Evolutionary conservation across 2,797 vertebrate genomes (phyloP).

Genomic region (Balearica regulorum): DNA sequence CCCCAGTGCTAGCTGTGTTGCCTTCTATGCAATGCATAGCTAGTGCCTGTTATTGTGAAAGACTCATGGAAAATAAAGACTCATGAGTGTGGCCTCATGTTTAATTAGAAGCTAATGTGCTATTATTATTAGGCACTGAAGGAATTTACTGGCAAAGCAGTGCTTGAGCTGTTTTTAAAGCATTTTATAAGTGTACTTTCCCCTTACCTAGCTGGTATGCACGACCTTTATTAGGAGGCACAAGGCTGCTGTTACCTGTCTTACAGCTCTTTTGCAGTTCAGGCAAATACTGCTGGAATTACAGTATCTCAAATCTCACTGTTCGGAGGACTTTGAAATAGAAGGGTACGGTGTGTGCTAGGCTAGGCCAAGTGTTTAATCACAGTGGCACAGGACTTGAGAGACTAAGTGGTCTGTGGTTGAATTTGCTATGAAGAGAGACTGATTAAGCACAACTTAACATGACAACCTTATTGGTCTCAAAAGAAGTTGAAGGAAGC

Average conservation of each 20-base stretch:
- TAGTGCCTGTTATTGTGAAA: slow-evolving; percentile 43
- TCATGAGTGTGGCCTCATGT: slow-evolving; percentile 35
- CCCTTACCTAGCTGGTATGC: background rate
- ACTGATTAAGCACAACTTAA: background rate
- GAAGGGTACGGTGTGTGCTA: background rate
- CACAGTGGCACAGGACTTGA: background rate
- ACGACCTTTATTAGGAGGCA: background rate
- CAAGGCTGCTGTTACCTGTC: background rate
- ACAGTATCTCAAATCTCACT: background rate
- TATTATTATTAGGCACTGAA: slow-evolving; percentile 36
- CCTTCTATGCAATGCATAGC: background rate
- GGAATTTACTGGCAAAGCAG: slow-evolving; percentile 14
- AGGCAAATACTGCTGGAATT: background rate
- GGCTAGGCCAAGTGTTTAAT: background rate
- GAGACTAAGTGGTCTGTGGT: background rate
- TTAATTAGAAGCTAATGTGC: slow-evolving; percentile 59
- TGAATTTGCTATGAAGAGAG: background rate
- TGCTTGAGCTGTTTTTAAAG: slow-evolving; percentile 17
- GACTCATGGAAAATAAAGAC: slow-evolving; percentile 17
- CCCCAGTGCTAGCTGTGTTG: background rate
- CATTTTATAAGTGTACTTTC: slow-evolving; percentile 38
- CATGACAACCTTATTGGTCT: background rate
- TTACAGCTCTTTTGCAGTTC: background rate
- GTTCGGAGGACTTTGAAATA: background rate
- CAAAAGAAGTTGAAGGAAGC: background rate